Percentiles rank a stretch among this genome's conserved stretches.
These are phyloP conservation scores for Nymphalis polychloros DNA, from an alignment of 2,888 invertebrate species.

Conservation along the genomic window DNA sequence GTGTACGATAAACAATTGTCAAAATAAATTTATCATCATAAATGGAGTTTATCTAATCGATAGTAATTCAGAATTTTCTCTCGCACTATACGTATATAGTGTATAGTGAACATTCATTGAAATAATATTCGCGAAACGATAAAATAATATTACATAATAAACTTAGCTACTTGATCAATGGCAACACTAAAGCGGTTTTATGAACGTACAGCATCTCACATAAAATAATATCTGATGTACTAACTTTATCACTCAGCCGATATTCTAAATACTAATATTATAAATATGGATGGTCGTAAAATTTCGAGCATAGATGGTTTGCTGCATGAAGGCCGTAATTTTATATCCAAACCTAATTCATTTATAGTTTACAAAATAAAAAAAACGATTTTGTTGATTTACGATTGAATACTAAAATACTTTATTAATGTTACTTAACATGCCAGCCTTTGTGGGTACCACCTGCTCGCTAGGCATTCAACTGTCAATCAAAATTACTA, in stretches of 20 bases:
- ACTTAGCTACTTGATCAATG: neutral
- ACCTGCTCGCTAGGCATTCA: no score
- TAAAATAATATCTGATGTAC: neutral
- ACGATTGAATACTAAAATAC: no score
- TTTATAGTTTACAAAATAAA: no score
- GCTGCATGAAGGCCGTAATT: no score
- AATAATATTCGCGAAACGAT: neutral
- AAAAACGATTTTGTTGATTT: no score
- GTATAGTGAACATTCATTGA: neutral
- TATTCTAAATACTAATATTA: slow-evolving; percentile 1
- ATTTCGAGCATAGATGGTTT: neutral
- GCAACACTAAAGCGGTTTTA: slow-evolving; percentile 1
- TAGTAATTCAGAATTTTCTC: neutral
- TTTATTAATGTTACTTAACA: no score
- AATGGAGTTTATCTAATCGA: neutral
- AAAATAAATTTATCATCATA: neutral
- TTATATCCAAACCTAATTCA: no score
- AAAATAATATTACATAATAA: slow-evolving; percentile 8
- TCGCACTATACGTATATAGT: neutral
- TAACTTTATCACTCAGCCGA: neutral
- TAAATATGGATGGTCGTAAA: neutral
- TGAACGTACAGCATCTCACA: no score
- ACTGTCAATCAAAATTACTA: no score
- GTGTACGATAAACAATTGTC: no score
- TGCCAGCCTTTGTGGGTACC: no score